Base-by-base conservation (phyloP, 2,888 invertebrate species). In the Drosophila lutescens region DNA sequence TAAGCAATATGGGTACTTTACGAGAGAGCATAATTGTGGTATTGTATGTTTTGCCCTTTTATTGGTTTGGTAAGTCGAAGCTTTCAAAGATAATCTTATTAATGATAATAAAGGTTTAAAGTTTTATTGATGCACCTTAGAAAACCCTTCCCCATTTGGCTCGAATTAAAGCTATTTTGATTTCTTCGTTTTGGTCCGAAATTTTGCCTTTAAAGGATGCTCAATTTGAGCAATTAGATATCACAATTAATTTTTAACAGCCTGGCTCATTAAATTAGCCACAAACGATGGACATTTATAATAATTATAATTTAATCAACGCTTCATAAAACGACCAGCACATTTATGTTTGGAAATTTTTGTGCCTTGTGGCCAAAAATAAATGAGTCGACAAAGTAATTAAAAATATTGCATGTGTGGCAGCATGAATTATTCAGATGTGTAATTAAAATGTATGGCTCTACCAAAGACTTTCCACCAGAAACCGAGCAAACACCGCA, bases 341-440 rank as follows among this genome's bases (percentile, higher is more conserved):
- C 38, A 32, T 26, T 40, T 12, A 10, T 20, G n/a, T 12, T 20
- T 17, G 23, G 13, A 34, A 40, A 40, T n/a, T 30, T 26, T 65
- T 66, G 5, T 46, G 44, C 40, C 34, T 15, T 54, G 32, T 49
- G 56, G 65, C 53, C 34, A 55, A 61, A 57, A 34, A 38, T 32
- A 40, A 38, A 67, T 55, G 44, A 36, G 34, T 49, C n/a, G 43
- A 41, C 32, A 54, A 26, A 26, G 36, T 36, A 60, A 73, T 61
- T 59, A 44, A 12, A 57, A 36, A 56, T 43, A 17, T 41, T 49
- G 38, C 38, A 17, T 47, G 44, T 50, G 32, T 13, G 66, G 51
- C 38, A 23, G 20, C 56, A 47, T 67, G 30, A 67, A 67, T 67
- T 43, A 53, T 68, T 55, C 38, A 49, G 49, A 44, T 54, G 54